A percentile compares a stretch with the other conserved stretches of the same genome.
phyloP scores from a whole-genome alignment of 2,113 vertebrate species.

The Dendropsophus ebraccatus region DNA sequence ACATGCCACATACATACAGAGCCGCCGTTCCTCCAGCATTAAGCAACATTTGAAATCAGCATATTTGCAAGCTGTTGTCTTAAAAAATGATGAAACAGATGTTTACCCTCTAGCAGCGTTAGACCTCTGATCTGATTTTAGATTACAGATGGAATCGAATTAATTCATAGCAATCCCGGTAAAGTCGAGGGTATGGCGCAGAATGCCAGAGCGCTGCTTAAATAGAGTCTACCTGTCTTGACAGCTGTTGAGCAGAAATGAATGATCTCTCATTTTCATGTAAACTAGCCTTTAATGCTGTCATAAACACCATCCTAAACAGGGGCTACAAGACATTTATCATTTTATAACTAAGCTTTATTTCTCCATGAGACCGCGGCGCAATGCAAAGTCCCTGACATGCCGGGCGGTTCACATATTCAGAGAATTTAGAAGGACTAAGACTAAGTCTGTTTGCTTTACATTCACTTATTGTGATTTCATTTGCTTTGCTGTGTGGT shows the following conservation, averaged over 20 bases:
- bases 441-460: background rate
- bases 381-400: background rate
- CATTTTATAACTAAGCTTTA: conserved; percentile 52
- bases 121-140: conserved; percentile 77
- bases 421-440: background rate
- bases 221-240: conserved; percentile 66
- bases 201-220: conserved; percentile 64
- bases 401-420: background rate
- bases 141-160: conserved; percentile 75
- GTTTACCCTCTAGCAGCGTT: conserved; percentile 72
- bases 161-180: conserved; percentile 69
- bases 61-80: conserved; percentile 72
- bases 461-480: background rate
- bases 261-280: conserved; percentile 65
- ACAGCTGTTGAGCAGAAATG: conserved; percentile 67
- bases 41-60: conserved; percentile 70
- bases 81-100: conserved; percentile 76
- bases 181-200: conserved; percentile 69
- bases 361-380: background rate
- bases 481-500: background rate
- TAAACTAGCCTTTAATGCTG: conserved; percentile 61
- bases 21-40: conserved; percentile 59
- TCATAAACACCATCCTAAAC: conserved; percentile 63
- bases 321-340: conserved; percentile 38
- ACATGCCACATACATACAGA: background rate